Evolutionary conservation across 2,888 invertebrate genomes (phyloP).

Genomic region (Hemithea aestivaria): DNA sequence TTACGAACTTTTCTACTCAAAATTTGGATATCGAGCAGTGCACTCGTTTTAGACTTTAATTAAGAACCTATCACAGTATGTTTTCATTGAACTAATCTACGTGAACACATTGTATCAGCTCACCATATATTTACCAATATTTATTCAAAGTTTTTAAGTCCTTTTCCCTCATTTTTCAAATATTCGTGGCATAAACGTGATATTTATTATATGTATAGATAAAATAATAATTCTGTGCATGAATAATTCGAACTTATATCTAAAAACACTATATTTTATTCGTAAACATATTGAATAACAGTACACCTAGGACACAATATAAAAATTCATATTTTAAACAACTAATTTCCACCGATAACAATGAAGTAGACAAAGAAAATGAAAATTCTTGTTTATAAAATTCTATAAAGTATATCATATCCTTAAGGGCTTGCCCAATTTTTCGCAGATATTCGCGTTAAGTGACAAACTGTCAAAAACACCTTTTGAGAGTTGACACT

Average conservation of each 20-base stretch:
- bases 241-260: conserved; percentile 19
- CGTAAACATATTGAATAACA: conserved; percentile 21
- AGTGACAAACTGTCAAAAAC: no score
- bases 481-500: no score
- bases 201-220: background rate
- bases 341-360: conserved; percentile 15
- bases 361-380: conserved; percentile 14
- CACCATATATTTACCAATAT: conserved; percentile 23
- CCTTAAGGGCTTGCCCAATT: no score
- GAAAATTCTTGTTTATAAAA: conserved; percentile 7
- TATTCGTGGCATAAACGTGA: no score
- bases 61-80: no score
- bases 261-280: conserved; percentile 21
- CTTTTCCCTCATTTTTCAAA: no score
- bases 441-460: no score
- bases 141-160: background rate
- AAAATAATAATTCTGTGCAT: conserved; percentile 2
- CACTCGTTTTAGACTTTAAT: no score
- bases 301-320: conserved; percentile 9
- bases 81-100: conserved; percentile 23
- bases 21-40: no score
- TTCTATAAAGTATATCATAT: conserved; percentile 12
- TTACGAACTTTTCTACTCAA: no score
- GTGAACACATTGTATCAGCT: conserved; percentile 41
- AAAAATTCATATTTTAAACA: conserved; percentile 7